Percentiles rank a stretch among this genome's conserved stretches.
Conservation (phyloP, 2,113 vertebrate species). For the Brachirus orientalis region DNA sequence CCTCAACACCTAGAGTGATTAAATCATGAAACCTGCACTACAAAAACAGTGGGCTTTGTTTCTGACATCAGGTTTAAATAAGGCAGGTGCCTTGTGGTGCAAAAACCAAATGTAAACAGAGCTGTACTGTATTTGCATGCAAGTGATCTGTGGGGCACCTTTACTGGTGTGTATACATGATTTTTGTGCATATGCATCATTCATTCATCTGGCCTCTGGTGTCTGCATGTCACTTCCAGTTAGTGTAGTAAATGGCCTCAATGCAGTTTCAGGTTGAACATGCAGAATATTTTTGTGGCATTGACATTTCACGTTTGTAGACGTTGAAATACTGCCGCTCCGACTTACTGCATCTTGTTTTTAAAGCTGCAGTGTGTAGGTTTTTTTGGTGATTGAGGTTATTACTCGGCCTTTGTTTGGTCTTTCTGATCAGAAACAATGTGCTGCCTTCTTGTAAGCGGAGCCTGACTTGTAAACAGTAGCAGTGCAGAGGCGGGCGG, state of each 20-base stretch:
- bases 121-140: background rate
- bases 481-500: no score
- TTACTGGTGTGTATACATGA: background rate
- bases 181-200: background rate
- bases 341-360: constrained; percentile 6
- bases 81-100: background rate
- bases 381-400: no score
- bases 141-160: background rate
- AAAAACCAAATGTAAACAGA: constrained; percentile 1
- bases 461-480: no score
- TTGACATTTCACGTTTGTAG: constrained; percentile 1
- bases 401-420: no score
- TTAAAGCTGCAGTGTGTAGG: no score
- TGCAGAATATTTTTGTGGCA: background rate
- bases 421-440: no score
- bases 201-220: background rate
- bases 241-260: background rate
- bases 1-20: no score
- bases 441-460: no score
- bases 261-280: background rate
- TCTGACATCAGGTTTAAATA: background rate
- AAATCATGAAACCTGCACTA: no score
- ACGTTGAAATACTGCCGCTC: background rate
- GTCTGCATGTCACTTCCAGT: background rate
- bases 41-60: no score